Conservation (phyloP, 2,888 invertebrate species). For the Agrochola macilenta region DNA sequence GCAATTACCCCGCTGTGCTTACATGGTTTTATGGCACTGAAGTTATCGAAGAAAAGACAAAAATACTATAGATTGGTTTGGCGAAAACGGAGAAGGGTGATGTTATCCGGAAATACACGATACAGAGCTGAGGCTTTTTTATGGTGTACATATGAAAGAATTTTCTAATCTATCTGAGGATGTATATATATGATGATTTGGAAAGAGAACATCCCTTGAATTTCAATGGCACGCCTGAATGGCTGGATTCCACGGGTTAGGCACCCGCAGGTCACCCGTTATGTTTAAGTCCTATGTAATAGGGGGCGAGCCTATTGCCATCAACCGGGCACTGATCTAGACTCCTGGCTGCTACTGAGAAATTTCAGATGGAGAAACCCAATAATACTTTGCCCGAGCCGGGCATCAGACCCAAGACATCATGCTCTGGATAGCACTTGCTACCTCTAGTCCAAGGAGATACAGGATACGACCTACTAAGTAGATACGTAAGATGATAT, state of each 20-base stretch:
- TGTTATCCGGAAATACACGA: neutral
- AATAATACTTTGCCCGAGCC: neutral
- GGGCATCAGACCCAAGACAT: neutral
- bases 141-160: too few relatives aligned
- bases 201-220: neutral
- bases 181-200: neutral
- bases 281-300: too few relatives aligned
- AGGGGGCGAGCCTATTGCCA: too few relatives aligned
- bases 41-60: neutral
- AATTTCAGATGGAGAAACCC: neutral
- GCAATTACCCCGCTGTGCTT: too few relatives aligned
- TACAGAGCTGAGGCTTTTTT: neutral
- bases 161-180: neutral
- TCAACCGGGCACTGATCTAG: neutral
- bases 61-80: neutral
- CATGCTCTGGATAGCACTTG: too few relatives aligned
- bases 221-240: neutral
- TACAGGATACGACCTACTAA: neutral
- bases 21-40: neutral
- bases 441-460: neutral
- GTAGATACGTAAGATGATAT: neutral
- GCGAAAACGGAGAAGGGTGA: neutral
- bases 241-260: too few relatives aligned
- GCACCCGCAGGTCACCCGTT: neutral
- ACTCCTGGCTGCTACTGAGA: neutral